phyloP scores from a whole-genome alignment of 2,113 vertebrate species.

The Halcyon malimbica region DNA sequence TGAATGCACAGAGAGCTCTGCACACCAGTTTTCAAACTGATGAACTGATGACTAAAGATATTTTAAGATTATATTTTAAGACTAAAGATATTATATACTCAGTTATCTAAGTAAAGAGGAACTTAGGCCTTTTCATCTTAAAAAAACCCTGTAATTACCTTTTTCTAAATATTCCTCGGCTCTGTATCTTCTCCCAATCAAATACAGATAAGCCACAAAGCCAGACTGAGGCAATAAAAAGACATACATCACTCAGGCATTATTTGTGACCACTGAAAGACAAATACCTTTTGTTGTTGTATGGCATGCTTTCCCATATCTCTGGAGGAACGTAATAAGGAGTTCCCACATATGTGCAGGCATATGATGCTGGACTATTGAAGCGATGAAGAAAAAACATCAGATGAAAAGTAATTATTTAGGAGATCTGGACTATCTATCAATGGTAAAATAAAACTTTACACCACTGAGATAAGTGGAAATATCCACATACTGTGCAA shows the following conservation, averaged over 20 bases:
- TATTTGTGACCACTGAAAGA: not conserved
- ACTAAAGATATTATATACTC: not conserved
- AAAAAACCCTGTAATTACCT: not conserved
- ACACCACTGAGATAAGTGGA: not conserved
- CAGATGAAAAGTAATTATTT: not conserved
- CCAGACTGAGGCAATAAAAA: not conserved
- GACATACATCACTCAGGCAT: not conserved
- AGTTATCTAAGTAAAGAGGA: not conserved
- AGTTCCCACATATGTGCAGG: constrained; percentile 89
- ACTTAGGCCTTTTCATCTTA: not conserved
- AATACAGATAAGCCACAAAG: not conserved
- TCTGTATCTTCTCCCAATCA: not conserved
- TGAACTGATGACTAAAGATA: no score
- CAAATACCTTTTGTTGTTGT: constrained; percentile 93
- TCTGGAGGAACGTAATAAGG: constrained; percentile 95
- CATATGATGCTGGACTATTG: constrained; percentile 83
- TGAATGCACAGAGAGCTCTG: not conserved
- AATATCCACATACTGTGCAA: constrained; percentile 82
- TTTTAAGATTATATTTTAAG: not conserved
- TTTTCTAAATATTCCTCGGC: not conserved
- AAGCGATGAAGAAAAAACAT: constrained; percentile 33
- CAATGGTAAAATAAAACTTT: not conserved
- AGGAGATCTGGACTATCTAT: not conserved
- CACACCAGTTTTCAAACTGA: not conserved
- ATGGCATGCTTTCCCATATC: constrained; percentile 92